A percentile compares a stretch with the other conserved stretches of the same genome.
Conservation (phyloP, 2,888 invertebrate genomes). For the Zelleria hepariella region DNA sequence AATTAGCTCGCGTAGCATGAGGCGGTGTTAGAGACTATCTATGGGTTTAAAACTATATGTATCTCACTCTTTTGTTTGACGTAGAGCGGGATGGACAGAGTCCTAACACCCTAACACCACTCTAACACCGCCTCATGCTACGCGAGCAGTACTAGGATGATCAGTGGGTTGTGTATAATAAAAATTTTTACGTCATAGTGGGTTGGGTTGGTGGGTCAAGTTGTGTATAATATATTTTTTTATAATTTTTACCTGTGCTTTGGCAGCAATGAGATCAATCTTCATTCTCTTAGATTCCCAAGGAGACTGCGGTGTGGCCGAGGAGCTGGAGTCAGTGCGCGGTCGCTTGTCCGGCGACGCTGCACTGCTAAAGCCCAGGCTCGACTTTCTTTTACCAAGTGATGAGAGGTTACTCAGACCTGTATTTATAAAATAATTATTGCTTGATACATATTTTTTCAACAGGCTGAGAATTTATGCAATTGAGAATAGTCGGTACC, state of each 20-base stretch:
- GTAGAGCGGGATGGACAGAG: too few species aligned
- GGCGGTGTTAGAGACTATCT: too few species aligned
- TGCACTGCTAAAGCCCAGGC: slow-evolving; percentile 30
- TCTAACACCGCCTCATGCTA: too few species aligned
- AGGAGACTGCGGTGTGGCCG: slow-evolving; percentile 63
- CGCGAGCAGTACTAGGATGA: too few species aligned
- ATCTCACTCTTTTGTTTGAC: too few species aligned
- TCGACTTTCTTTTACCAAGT: slow-evolving; percentile 55
- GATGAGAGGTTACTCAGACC: slow-evolving; percentile 44
- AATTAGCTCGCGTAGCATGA: too few species aligned
- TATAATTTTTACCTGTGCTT: slow-evolving; percentile 62
- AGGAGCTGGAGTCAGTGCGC: slow-evolving; percentile 41
- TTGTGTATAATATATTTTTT: too few species aligned
- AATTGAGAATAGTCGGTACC: slow-evolving; percentile 25
- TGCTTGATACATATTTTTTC: neutral
- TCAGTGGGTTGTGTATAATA: too few species aligned
- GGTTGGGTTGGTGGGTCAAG: neutral
- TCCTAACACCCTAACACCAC: too few species aligned
- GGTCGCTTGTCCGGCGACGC: slow-evolving; percentile 49
- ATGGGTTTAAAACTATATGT: too few species aligned
- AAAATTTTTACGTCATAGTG: too few species aligned
- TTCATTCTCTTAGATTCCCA: slow-evolving; percentile 77
- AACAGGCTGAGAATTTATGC: neutral
- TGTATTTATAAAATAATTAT: slow-evolving; percentile 17
- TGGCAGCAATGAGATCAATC: slow-evolving; percentile 76